These are phyloP conservation scores for Acestrorhynchus altus DNA, from an alignment of 2,797 vertebrate genomes.

Conservation along the genomic window DNA sequence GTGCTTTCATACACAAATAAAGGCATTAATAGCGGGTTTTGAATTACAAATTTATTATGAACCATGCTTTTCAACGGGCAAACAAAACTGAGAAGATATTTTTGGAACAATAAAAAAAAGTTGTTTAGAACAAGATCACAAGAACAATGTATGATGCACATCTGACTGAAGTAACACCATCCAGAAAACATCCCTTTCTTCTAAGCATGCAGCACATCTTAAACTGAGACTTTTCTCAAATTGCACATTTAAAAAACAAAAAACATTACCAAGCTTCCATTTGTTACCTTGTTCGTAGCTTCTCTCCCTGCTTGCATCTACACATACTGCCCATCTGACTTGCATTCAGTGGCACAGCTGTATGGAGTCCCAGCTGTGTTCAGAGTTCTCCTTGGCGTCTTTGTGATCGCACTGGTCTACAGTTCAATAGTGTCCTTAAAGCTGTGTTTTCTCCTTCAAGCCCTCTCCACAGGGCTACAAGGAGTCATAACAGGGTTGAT, in stretches of 20 bases:
- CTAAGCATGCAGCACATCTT: no score
- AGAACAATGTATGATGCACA: not conserved
- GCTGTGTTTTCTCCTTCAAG: not conserved
- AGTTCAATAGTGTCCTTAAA: not conserved
- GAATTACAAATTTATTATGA: constrained; percentile 15
- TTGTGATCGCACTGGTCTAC: not conserved
- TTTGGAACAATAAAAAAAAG: not conserved
- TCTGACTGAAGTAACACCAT: not conserved
- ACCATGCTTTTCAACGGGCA: not conserved
- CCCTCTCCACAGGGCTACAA: not conserved
- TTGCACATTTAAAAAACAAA: not conserved
- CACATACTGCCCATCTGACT: not conserved
- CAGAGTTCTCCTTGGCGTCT: not conserved
- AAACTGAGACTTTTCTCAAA: not conserved
- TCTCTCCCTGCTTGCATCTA: not conserved
- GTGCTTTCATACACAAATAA: not conserved
- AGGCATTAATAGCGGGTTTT: not conserved
- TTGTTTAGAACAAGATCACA: not conserved
- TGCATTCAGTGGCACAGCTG: not conserved
- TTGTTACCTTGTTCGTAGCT: not conserved
- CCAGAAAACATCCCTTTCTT: no score
- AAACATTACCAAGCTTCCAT: not conserved
- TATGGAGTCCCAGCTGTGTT: not conserved
- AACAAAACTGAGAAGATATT: not conserved
- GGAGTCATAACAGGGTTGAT: no score